A percentile compares a stretch with the other conserved stretches of the same genome.
These are phyloP conservation scores for Lasioglossum pauxillum DNA, from an alignment of 2,888 invertebrate genomes.

Conservation along the genomic window DNA sequence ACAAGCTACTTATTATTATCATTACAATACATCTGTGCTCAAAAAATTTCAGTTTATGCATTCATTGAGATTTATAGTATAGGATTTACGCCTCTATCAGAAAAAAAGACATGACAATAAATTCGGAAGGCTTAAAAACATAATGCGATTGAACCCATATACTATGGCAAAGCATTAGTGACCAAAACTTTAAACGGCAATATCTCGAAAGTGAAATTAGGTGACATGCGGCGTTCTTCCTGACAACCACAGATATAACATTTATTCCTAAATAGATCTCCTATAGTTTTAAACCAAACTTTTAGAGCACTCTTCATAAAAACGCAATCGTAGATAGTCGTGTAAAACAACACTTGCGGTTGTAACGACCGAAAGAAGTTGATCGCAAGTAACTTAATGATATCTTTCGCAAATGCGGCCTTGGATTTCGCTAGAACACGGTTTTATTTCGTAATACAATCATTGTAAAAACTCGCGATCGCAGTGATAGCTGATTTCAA, in stretches of 20 bases:
- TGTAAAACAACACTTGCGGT: conserved; percentile 37
- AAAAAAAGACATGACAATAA: no score
- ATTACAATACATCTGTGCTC: not conserved
- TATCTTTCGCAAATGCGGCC: conserved; percentile 24
- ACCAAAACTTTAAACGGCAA: no score
- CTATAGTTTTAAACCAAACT: not conserved
- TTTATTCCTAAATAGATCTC: not conserved
- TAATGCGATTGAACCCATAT: no score
- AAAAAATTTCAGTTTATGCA: no score
- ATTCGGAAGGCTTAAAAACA: no score
- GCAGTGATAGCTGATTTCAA: not conserved
- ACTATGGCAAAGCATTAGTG: no score
- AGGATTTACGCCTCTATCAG: no score
- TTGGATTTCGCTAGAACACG: not conserved
- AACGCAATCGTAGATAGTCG: not conserved
- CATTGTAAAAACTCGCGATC: not conserved
- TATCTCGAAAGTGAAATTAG: no score
- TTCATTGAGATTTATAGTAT: no score
- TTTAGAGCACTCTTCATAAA: not conserved
- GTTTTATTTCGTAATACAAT: not conserved
- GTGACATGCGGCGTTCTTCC: no score
- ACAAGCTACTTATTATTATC: not conserved
- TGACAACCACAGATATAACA: not conserved
- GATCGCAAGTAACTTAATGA: conserved; percentile 20
- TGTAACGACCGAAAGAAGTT: conserved; percentile 12